phyloP scores from a whole-genome alignment of 2,888 invertebrate genomes.

The Ectobius pallidus region DNA sequence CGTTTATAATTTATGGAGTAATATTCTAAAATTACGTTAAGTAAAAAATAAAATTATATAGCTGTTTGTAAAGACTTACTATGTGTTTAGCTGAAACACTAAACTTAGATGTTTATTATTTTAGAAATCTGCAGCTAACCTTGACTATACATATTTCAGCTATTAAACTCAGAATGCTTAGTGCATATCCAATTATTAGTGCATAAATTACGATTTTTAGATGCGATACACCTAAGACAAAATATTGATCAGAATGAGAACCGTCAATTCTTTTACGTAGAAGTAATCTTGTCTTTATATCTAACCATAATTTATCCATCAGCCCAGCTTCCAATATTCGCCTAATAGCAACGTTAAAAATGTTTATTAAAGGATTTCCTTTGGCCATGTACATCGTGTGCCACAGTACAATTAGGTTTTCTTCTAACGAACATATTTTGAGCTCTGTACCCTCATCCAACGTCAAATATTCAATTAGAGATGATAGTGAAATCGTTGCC shows the following conservation, averaged over 20 bases:
- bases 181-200: background rate
- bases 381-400: background rate
- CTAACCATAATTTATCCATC: background rate
- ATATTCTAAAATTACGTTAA: too few species aligned
- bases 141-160: too few species aligned
- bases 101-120: too few species aligned
- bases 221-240: background rate
- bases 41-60: too few species aligned
- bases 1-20: too few species aligned
- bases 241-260: background rate
- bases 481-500: background rate
- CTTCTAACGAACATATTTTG: background rate
- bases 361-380: background rate
- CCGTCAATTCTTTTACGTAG: background rate
- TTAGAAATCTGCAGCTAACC: too few species aligned
- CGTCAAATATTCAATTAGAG: background rate
- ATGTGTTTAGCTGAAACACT: too few species aligned
- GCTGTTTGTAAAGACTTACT: too few species aligned
- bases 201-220: background rate
- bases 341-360: background rate
- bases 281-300: background rate
- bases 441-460: background rate
- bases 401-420: background rate
- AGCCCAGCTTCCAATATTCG: conserved; percentile 2
- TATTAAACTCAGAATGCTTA: too few species aligned